Evolutionary conservation across 2,113 vertebrate genomes (phyloP).

Genomic region (Microtus richardsoni): DNA sequence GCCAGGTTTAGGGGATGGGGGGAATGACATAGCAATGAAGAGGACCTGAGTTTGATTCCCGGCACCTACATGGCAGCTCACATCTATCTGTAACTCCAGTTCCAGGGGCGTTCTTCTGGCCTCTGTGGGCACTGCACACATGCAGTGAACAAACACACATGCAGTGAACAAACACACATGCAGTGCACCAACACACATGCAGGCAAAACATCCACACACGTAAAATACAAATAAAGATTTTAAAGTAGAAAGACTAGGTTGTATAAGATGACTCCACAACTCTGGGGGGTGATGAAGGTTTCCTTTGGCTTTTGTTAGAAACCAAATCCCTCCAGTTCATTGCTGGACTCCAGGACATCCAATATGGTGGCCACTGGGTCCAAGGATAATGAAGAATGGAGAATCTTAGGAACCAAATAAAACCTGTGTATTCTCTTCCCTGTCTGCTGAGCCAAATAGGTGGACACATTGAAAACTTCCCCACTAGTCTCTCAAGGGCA

Average conservation of each 20-base stretch:
- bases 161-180: no score
- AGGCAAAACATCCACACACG: background rate
- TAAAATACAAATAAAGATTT: background rate
- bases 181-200: background rate
- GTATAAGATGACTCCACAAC: background rate
- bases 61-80: fast-evolving
- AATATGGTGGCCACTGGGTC: fast-evolving
- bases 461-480: background rate
- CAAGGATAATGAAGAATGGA: background rate
- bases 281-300: background rate
- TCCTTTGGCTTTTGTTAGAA: constrained; percentile 27
- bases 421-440: background rate
- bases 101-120: background rate
- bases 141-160: background rate
- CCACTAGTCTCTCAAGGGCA: background rate
- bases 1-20: background rate
- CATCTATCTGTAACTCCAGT: background rate
- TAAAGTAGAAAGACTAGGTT: background rate
- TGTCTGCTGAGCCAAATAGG: background rate
- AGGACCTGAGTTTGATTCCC: background rate
- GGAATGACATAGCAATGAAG: no score
- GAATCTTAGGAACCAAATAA: background rate
- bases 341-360: background rate
- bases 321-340: background rate
- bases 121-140: background rate